phyloP scores from a whole-genome alignment of 2,888 invertebrate species.

The Bhutanitis thaidina region DNA sequence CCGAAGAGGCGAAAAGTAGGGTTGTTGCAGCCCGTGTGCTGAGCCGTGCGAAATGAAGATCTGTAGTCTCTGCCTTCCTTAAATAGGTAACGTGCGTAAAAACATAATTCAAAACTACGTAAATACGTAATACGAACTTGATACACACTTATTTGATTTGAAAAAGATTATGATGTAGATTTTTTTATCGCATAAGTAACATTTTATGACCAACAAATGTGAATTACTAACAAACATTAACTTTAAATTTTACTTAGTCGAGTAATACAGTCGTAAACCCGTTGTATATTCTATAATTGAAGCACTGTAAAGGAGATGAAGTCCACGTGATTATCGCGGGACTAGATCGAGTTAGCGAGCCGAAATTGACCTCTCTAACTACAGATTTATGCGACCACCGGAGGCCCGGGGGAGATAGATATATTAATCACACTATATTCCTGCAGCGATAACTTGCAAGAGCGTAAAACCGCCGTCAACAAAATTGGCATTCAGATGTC shows the following conservation, averaged over 20 bases:
- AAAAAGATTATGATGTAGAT: too few relatives aligned
- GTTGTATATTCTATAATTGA: constrained; percentile 8
- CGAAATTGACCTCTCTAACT: constrained; percentile 18
- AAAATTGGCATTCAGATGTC: constrained; percentile 60
- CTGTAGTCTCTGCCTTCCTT: too few relatives aligned
- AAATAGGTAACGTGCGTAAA: too few relatives aligned
- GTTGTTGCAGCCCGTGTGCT: too few relatives aligned
- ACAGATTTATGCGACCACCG: constrained; percentile 18
- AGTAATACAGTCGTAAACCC: constrained; percentile 3
- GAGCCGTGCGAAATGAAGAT: too few relatives aligned
- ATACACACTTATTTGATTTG: too few relatives aligned
- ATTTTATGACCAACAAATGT: too few relatives aligned
- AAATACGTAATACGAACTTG: too few relatives aligned
- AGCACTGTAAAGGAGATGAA: constrained; percentile 9
- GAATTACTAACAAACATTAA: too few relatives aligned
- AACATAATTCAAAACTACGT: too few relatives aligned
- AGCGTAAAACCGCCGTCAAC: constrained; percentile 33
- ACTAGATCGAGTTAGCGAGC: constrained; percentile 16
- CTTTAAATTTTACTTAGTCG: not conserved
- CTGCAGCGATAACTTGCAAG: constrained; percentile 6
- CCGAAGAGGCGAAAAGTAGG: too few relatives aligned
- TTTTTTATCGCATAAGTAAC: too few relatives aligned
- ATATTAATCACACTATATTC: constrained; percentile 18
- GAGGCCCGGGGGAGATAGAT: constrained; percentile 12
- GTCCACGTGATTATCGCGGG: constrained; percentile 16